Conservation (phyloP, 1,140 invertebrate species). For the Andrena cerasifolii region DNA sequence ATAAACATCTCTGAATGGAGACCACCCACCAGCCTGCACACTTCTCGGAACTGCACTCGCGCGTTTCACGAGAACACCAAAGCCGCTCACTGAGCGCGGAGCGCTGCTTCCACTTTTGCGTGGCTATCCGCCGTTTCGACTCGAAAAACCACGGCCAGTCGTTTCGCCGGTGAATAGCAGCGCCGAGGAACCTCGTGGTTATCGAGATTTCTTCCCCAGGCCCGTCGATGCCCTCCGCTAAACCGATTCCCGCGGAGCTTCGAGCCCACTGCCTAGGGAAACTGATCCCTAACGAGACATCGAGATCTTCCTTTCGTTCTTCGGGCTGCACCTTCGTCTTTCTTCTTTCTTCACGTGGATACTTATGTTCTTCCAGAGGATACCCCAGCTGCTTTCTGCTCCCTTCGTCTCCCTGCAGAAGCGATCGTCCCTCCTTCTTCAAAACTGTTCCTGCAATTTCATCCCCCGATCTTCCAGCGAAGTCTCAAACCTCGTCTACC, state of each 20-base stretch:
- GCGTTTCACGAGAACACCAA: constrained; percentile 67
- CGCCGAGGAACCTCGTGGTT: constrained; percentile 5
- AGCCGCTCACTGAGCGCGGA: constrained; percentile 20
- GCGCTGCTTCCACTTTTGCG: constrained; percentile 57
- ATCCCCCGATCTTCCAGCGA: no score
- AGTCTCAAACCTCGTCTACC: no score
- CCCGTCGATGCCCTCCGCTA: background rate
- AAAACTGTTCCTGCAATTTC: no score
- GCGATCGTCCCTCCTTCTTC: no score
- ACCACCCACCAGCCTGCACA: constrained; percentile 72
- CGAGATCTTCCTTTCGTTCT: background rate
- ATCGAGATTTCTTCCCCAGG: background rate
- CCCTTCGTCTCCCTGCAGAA: no score
- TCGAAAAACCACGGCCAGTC: constrained; percentile 19
- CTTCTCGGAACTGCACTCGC: constrained; percentile 67
- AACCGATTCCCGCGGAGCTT: background rate
- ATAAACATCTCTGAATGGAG: constrained; percentile 75
- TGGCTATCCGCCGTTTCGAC: constrained; percentile 22
- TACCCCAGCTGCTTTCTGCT: no score
- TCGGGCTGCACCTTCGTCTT: no score
- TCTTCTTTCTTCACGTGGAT: no score
- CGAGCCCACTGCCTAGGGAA: no score
- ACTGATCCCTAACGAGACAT: no score
- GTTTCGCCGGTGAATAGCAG: constrained; percentile 26
- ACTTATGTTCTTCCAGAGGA: no score